Conservation (phyloP, 2,113 vertebrate genomes). For the rat (Rattus norvegicus) region GRCr8 NC_086019.1:146131001-146131500, state of each 20-base stretch:
- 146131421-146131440: neutral
- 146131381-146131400: accelerated
- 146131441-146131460: neutral
- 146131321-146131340: neutral
- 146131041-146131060: neutral
- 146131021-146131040: neutral
- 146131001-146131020: neutral
- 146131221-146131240: neutral
- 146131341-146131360: neutral
- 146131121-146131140: no score
- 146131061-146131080: neutral
- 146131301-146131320: neutral
- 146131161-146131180: neutral
- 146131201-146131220: neutral
- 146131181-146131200: neutral
- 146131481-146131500: no score
- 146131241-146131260: neutral
- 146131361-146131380: neutral
- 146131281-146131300: neutral
- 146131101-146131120: neutral
- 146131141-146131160: neutral
- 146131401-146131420: neutral
- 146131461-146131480: neutral
- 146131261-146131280: neutral
- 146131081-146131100: neutral